These are phyloP conservation scores for Palaemon carinicauda DNA, from an alignment of 1,140 invertebrate genomes.

Conservation along the genomic window DNA sequence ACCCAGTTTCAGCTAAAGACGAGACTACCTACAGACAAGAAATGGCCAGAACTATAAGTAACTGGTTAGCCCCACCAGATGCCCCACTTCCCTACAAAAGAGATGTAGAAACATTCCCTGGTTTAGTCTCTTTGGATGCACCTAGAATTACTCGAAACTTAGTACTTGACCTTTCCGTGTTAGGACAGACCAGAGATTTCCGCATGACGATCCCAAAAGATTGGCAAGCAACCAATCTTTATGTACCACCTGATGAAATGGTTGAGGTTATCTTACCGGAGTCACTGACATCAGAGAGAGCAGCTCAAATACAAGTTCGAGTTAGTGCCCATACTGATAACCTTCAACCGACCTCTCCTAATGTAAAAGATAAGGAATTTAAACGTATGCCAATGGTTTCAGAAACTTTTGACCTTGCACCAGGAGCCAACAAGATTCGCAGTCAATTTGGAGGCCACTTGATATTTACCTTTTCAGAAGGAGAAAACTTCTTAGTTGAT, in stretches of 20 bases:
- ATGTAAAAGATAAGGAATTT: background rate
- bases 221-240: constrained; percentile 22
- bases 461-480: constrained; percentile 24
- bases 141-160: background rate
- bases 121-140: background rate
- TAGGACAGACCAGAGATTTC: background rate
- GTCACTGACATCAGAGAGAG: background rate
- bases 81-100: too few species aligned
- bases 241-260: background rate
- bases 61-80: too few species aligned
- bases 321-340: constrained; percentile 17
- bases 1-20: background rate
- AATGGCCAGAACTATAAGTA: background rate
- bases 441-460: constrained; percentile 26
- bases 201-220: constrained; percentile 27
- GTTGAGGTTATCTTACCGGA: background rate
- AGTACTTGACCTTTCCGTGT: background rate
- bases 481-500: background rate
- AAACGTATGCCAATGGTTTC: constrained; percentile 19
- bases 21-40: background rate
- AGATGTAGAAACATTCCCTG: constrained; percentile 7
- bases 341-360: background rate
- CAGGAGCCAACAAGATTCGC: constrained; percentile 5
- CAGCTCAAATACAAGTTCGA: constrained; percentile 4
- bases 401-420: constrained; percentile 18